Percentiles rank a stretch among this genome's conserved stretches.
phyloP scores from a whole-genome alignment of 2,888 invertebrate genomes.

The Drosophila nigritarsus region DNA sequence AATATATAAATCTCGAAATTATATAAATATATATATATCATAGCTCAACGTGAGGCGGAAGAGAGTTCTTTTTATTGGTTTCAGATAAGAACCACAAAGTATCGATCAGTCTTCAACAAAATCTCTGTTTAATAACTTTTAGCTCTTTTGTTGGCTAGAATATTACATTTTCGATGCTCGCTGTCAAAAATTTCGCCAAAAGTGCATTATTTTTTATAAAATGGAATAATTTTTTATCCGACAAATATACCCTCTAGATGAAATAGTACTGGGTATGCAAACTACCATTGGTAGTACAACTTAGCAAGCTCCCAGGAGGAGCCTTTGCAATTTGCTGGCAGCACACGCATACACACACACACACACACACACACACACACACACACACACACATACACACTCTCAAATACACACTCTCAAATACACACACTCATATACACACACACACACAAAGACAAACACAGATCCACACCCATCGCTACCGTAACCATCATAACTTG shows the following conservation, averaged over 20 bases:
- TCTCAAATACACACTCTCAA: slow-evolving; percentile 9
- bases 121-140: background rate
- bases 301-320: slow-evolving; percentile 54
- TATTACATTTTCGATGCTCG: background rate
- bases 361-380: background rate
- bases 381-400: background rate
- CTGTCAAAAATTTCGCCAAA: background rate
- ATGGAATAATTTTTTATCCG: background rate
- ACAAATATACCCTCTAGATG: background rate
- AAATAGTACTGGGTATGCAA: slow-evolving; percentile 28
- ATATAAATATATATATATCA: background rate
- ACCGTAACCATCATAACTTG: slow-evolving; percentile 17
- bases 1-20: background rate
- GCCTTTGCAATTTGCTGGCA: slow-evolving; percentile 56
- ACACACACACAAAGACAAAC: background rate
- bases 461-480: background rate
- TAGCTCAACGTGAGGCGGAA: too few relatives aligned
- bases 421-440: background rate
- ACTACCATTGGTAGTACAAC: slow-evolving; percentile 40
- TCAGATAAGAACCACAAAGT: background rate
- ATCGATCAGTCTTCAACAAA: background rate
- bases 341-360: slow-evolving; percentile 13
- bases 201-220: background rate
- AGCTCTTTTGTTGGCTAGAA: background rate
- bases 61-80: too few relatives aligned